Evolutionary conservation across 2,797 vertebrate genomes (phyloP).

Genomic region (Spheniscus humboldti): DNA sequence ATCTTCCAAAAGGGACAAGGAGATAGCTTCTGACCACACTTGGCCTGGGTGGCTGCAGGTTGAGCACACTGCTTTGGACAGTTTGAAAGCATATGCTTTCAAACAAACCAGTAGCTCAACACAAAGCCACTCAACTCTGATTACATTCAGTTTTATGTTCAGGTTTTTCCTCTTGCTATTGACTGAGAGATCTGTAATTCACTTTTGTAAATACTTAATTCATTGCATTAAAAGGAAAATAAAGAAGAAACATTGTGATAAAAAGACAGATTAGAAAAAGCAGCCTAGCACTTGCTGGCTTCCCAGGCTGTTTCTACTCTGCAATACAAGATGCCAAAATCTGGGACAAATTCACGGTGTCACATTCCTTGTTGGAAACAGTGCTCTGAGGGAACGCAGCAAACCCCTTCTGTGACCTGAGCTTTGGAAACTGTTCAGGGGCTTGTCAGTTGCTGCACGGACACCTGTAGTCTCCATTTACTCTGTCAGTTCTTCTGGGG

Average conservation of each 20-base stretch:
- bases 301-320: neutral
- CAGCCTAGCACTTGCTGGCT: neutral
- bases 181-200: neutral
- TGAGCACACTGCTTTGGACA: neutral
- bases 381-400: neutral
- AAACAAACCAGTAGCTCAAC: neutral
- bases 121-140: neutral
- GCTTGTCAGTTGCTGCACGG: neutral
- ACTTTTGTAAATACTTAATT: neutral
- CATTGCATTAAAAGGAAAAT: neutral
- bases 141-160: neutral
- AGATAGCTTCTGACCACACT: neutral
- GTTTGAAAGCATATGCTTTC: neutral
- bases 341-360: neutral
- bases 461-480: neutral
- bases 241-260: neutral
- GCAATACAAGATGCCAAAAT: neutral
- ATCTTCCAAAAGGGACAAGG: neutral
- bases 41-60: neutral
- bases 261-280: neutral
- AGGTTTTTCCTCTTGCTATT: neutral
- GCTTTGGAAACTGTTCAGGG: neutral
- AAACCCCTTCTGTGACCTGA: neutral
- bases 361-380: neutral
- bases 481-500: neutral